Percentiles rank a stretch among this genome's conserved stretches.
These are phyloP conservation scores for Candoia aspera DNA, from an alignment of 2,113 vertebrate species.

Conservation along the genomic window DNA sequence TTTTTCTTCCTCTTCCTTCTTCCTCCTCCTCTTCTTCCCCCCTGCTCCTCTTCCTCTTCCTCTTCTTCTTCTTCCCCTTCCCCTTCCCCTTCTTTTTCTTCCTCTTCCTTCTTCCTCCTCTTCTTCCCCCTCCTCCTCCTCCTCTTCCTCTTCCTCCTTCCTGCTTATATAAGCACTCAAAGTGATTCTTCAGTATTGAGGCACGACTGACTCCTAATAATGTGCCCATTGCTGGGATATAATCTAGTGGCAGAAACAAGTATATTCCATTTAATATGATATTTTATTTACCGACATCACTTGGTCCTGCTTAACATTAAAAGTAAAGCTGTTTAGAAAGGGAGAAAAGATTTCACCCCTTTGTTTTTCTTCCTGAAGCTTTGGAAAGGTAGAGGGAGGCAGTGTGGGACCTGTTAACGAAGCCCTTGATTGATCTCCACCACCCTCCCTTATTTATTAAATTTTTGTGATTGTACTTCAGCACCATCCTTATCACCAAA, in stretches of 20 bases:
- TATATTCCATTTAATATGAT: neutral
- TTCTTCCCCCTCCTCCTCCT: no score
- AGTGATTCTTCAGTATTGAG: neutral
- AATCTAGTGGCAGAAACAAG: neutral
- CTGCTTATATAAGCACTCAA: neutral
- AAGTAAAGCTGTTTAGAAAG: neutral
- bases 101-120: no score
- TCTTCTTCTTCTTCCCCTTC: no score
- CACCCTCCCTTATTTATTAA: neutral
- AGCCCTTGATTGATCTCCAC: neutral
- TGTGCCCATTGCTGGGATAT: neutral
- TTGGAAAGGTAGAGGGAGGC: neutral
- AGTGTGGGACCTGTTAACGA: neutral
- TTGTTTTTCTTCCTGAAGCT: neutral
- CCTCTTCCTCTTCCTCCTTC: no score
- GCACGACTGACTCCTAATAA: neutral
- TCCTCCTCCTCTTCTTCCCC: no score
- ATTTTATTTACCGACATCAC: neutral
- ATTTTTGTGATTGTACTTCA: neutral
- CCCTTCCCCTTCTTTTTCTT: no score
- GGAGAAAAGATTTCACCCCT: neutral
- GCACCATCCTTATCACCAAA: neutral
- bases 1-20: no score
- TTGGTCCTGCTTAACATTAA: neutral
- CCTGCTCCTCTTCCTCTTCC: no score